These are phyloP conservation scores for Thera britannica DNA, from an alignment of 2,888 invertebrate species.

Conservation along the genomic window DNA sequence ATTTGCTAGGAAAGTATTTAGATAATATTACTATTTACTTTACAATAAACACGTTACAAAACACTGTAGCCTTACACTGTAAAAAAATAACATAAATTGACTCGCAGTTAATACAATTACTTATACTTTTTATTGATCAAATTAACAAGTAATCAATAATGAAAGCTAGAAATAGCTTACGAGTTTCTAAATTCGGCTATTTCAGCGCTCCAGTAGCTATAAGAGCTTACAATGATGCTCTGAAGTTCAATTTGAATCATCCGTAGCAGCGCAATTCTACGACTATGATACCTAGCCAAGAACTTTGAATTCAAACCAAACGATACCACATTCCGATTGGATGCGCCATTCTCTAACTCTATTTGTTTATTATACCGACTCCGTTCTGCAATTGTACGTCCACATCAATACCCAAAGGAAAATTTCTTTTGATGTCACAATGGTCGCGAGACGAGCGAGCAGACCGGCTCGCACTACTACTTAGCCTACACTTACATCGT, in stretches of 20 bases:
- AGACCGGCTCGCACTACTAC: conserved; percentile 36
- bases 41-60: conserved; percentile 72
- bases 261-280: not conserved
- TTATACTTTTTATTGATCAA: conserved; percentile 25
- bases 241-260: not conserved
- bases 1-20: conserved; percentile 64
- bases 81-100: conserved; percentile 53
- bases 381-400: not conserved
- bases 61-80: conserved; percentile 71
- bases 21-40: conserved; percentile 63
- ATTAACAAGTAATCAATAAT: conserved; percentile 17
- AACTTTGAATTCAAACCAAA: not conserved
- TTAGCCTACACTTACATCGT: conserved; percentile 12
- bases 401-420: not conserved
- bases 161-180: conserved; percentile 2
- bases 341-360: not conserved
- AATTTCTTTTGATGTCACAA: not conserved
- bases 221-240: not conserved
- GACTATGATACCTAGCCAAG: not conserved
- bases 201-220: not conserved
- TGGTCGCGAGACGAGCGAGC: conserved; percentile 4
- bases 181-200: not conserved
- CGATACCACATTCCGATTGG: not conserved
- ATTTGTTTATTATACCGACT: conserved; percentile 2
- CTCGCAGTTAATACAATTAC: conserved; percentile 47